Evolutionary conservation across 1,140 invertebrate species (phyloP), one percentile per base, ranked within the genome.

Genomic region (Spodoptera frugiperda): DNA sequence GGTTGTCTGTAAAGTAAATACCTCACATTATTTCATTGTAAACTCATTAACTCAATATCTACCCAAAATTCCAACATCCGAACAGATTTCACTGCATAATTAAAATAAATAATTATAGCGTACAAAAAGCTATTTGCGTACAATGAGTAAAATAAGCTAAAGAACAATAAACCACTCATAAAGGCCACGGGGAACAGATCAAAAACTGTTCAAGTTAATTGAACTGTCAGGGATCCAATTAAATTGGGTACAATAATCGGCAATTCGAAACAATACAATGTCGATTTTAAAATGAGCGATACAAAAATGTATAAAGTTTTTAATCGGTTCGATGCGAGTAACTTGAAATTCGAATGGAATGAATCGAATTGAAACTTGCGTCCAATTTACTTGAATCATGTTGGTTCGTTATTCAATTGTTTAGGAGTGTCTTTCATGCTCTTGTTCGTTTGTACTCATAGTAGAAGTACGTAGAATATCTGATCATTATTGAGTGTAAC

Each of bases 121-220:
- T 25, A 65, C 48, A 65, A 65, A n/a, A 65, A 65, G 61, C 61
- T 65, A 65, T 65, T 65, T 65, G 17, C 48, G 61, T 48, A 65
- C 17, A 65, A 65, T 65, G 17, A 65, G 61, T 65, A 49, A 65
- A 65, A 65, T 65, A 65, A 65, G 39, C 61, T 44, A 49, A 63
- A 65, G 61, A 65, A 65, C 61, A 65, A 65, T 65, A 65, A 49
- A 65, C 61, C 61, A 65, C 44, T 65, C 61, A 65, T 65, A 65
- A 65, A 65, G 61, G 61, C 61, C 44, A 48, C 61, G 61, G 44
- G 61, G 61, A 65, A 65, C 61, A 65, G 61, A 65, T 65, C 61
- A 65, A 55, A 74, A 76, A 55, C 67, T 51, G 39, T 54, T 76
- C 59, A 55, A 67, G 61, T 76, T 76, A 76, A 76, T 76, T 76